Evolutionary conservation across 2,113 vertebrate species (phyloP).

Genomic region (Dolichotis patagonum): DNA sequence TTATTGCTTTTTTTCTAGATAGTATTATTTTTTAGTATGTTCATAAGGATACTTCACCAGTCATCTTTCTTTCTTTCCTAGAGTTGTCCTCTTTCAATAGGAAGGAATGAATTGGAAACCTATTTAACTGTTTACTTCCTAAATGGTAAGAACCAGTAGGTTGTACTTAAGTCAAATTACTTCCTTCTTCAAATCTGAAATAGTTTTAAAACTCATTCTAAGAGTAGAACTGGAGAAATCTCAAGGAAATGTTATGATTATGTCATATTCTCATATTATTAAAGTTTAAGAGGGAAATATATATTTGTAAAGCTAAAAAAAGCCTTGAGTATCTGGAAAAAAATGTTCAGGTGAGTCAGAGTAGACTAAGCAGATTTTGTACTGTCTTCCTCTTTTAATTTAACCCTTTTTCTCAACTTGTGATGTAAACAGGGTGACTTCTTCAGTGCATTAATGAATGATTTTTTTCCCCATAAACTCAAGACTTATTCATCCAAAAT

Average conservation of each 20-base stretch:
- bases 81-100: not conserved
- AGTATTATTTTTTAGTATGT: not conserved
- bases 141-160: not conserved
- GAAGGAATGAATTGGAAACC: not conserved
- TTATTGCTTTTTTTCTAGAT: not conserved
- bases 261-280: not conserved
- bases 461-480: not conserved
- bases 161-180: not conserved
- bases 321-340: not conserved
- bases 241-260: not conserved
- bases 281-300: not conserved
- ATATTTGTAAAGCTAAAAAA: not conserved
- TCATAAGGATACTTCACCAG: not conserved
- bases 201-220: slow-evolving; percentile 9
- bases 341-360: not conserved
- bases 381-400: not conserved
- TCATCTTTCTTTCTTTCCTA: not conserved
- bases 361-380: not conserved
- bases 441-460: not conserved
- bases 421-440: not conserved
- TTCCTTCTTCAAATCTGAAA: slow-evolving; percentile 37
- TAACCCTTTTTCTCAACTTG: not conserved
- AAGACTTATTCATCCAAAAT: not conserved
- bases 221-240: not conserved
- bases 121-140: not conserved